phyloP scores from a whole-genome alignment of 2,888 invertebrate genomes.

The Hesperia comma region DNA sequence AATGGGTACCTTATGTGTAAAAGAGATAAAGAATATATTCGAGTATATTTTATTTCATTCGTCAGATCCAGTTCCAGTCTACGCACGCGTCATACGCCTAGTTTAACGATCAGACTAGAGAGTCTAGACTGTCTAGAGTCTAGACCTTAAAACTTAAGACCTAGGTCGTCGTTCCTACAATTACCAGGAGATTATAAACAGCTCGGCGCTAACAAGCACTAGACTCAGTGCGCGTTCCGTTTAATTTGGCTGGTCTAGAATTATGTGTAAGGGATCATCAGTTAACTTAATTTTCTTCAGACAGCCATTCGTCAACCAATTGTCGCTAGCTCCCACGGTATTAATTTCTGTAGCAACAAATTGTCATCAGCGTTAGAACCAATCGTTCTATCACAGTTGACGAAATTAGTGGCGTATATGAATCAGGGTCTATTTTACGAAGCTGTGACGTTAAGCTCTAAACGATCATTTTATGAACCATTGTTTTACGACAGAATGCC shows the following conservation, averaged over 20 bases:
- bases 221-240: conserved; percentile 50
- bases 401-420: conserved; percentile 46
- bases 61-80: too few species aligned
- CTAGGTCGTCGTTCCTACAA: conserved; percentile 71
- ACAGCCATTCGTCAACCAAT: conserved; percentile 42
- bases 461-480: conserved; percentile 36
- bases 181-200: conserved; percentile 68
- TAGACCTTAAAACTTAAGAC: conserved; percentile 45
- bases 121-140: conserved; percentile 10
- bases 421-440: conserved; percentile 43
- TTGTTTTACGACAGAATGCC: conserved; percentile 45
- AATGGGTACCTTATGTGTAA: too few species aligned
- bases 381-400: conserved; percentile 46
- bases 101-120: conserved; percentile 4
- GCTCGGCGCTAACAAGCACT: conserved; percentile 63
- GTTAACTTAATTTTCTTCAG: conserved; percentile 43
- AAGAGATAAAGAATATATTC: too few species aligned
- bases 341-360: conserved; percentile 46
- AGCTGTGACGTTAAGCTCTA: conserved; percentile 37
- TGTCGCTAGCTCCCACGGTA: conserved; percentile 47
- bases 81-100: too few species aligned
- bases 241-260: conserved; percentile 16
- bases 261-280: not conserved
- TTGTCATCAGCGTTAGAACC: conserved; percentile 44
- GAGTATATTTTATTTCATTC: too few species aligned